Evolutionary conservation across 2,888 invertebrate genomes (phyloP), one percentile per base, ranked within the genome.

Genomic region (Tetanocera ferruginea): DNA sequence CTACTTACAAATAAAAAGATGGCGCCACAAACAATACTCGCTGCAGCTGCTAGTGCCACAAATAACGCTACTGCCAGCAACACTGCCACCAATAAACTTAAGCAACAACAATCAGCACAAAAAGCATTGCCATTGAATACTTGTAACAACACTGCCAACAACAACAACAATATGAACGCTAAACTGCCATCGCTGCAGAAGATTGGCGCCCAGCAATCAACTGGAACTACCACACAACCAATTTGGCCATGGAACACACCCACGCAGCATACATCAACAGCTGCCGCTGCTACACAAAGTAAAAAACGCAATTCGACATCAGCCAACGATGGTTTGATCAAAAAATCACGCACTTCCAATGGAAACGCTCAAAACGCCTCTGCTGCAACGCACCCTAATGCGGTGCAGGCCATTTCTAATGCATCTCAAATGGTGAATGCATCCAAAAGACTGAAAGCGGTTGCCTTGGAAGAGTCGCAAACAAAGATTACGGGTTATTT

Each of bases 401-500:
- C 76, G 55, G 67, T 34, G 52, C 76, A 66, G 71, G 76, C 70
- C 28, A 74, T 74, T 19, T 75, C 66, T 69, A 70, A 73, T 28
- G 80, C 80, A 69, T 28, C 74, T 17, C 74, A 64, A 66, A 37
- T 64, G 31, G 23, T 14, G 31, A 79, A 70, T 55, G 82, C 81
- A 72, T 82, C 84, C 17, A 89, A 89, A 88, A 87, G 88, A 87
- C 89, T 89, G 86, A 89, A 89, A 84, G 85, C 85, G 25, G 88
- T 87, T 74, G 89, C 89, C 67, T 79, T 87, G 79, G 89, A 89
- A 80, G 89, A 89, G 83, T 89, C 89, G 43, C 95, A 95, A 89
- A 95, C 95, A 71, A 95, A 95, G 89, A 96, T 96, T 87, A 87
- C 87, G 0, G 95, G 95, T 86, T 96, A 94, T 89, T 96, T 95